Percentiles rank a stretch among this genome's conserved stretches.
phyloP scores from a whole-genome alignment of 1,140 invertebrate species.

The Drosophila azteca region DNA sequence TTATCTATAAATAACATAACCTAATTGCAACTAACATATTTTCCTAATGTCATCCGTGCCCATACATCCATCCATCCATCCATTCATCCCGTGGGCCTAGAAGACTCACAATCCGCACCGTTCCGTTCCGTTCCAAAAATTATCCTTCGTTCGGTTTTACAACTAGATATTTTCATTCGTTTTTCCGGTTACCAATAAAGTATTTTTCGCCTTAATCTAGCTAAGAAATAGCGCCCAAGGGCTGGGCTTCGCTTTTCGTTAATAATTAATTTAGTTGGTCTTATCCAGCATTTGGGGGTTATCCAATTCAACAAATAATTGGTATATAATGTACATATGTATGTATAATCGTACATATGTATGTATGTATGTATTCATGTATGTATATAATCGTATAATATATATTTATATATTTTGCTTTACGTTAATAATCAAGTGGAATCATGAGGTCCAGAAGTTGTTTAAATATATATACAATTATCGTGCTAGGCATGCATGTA shows the following conservation, averaged over 20 bases:
- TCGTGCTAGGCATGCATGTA: constrained; percentile 39
- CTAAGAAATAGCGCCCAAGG: constrained; percentile 48
- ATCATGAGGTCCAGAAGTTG: constrained; percentile 78
- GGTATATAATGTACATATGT: constrained; percentile 24
- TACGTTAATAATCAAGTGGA: constrained; percentile 47
- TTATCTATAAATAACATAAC: constrained; percentile 30
- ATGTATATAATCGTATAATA: constrained; percentile 46
- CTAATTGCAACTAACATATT: constrained; percentile 39
- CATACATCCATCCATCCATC: background rate
- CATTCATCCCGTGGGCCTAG: background rate
- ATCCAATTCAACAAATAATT: constrained; percentile 63
- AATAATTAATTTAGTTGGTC: constrained; percentile 76
- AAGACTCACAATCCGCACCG: background rate
- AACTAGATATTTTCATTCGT: constrained; percentile 32
- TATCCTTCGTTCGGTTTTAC: constrained; percentile 37
- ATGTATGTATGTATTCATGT: constrained; percentile 7
- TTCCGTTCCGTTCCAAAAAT: constrained; percentile 4
- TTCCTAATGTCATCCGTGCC: constrained; percentile 17
- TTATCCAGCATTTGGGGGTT: constrained; percentile 70
- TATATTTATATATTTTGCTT: constrained; percentile 24
- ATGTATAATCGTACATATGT: constrained; percentile 44
- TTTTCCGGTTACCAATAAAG: constrained; percentile 54
- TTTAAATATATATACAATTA: constrained; percentile 67
- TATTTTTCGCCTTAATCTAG: constrained; percentile 41
- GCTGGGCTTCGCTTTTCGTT: constrained; percentile 38